phyloP scores from a whole-genome alignment of 2,113 vertebrate genomes.

The Melanerpes aurifrons region DNA sequence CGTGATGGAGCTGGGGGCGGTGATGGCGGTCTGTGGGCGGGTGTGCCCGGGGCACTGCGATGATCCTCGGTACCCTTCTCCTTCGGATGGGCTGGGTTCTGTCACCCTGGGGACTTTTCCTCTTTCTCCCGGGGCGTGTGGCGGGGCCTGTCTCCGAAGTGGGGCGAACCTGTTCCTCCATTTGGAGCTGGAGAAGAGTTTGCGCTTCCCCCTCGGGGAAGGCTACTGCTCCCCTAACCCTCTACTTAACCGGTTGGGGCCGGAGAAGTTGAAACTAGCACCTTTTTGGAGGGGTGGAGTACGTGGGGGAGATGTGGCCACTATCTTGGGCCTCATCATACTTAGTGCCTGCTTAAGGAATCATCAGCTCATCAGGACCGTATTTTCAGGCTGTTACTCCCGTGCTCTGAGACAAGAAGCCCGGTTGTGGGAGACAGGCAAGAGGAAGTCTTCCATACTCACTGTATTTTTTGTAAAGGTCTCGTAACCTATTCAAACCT shows the following conservation, averaged over 20 bases:
- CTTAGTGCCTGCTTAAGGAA: not conserved
- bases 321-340: rapidly evolving
- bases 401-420: not conserved
- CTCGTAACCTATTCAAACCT: not conserved
- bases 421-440: not conserved
- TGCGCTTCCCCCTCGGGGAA: not conserved
- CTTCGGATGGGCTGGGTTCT: not conserved
- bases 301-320: rapidly evolving
- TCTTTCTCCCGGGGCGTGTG: not conserved
- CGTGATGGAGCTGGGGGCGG: conserved; percentile 8
- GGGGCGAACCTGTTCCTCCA: not conserved
- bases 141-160: not conserved
- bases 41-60: not conserved
- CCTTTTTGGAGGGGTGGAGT: not conserved
- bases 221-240: not conserved
- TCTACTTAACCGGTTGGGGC: not conserved
- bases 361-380: not conserved
- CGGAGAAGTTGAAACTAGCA: not conserved
- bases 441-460: not conserved
- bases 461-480: not conserved
- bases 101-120: not conserved
- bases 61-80: too few relatives aligned
- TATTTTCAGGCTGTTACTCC: not conserved
- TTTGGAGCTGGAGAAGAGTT: not conserved
- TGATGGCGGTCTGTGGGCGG: conserved; percentile 36